Evolutionary conservation across 2,113 vertebrate species (phyloP).

Genomic region (Grantiella picta): DNA sequence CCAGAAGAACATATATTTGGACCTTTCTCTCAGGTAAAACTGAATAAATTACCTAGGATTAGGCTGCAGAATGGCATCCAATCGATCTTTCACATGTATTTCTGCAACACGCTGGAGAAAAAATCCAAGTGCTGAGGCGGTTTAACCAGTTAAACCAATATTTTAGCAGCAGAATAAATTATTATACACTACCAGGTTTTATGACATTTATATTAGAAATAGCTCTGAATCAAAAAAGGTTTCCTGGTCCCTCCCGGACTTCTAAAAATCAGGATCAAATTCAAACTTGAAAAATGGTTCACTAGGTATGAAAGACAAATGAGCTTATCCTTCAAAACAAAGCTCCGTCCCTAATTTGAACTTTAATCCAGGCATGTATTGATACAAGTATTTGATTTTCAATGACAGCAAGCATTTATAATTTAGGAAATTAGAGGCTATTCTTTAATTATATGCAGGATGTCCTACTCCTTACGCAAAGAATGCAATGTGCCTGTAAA

Average conservation of each 20-base stretch:
- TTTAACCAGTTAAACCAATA: slow-evolving; percentile 20
- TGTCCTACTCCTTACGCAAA: neutral
- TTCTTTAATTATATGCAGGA: neutral
- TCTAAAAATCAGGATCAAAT: neutral
- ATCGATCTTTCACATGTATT: slow-evolving; percentile 25
- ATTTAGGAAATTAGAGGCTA: neutral
- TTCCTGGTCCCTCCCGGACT: neutral
- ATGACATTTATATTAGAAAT: slow-evolving; percentile 42
- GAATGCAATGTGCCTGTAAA: neutral
- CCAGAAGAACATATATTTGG: slow-evolving; percentile 46
- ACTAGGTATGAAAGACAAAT: neutral
- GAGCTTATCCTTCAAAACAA: neutral
- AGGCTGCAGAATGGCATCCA: slow-evolving; percentile 37
- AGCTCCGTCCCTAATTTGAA: neutral
- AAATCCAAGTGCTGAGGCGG: neutral
- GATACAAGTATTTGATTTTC: neutral
- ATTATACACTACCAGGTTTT: neutral
- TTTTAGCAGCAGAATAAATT: slow-evolving; percentile 27
- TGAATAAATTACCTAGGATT: slow-evolving; percentile 52
- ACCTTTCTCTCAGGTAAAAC: slow-evolving; percentile 36
- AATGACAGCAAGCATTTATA: neutral
- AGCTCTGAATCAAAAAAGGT: neutral
- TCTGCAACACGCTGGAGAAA: neutral
- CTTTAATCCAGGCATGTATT: neutral
- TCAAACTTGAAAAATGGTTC: neutral